Conservation (phyloP, 53 echinoderm and acorn worm genomes). For the Paracentrotus lividus region DNA sequence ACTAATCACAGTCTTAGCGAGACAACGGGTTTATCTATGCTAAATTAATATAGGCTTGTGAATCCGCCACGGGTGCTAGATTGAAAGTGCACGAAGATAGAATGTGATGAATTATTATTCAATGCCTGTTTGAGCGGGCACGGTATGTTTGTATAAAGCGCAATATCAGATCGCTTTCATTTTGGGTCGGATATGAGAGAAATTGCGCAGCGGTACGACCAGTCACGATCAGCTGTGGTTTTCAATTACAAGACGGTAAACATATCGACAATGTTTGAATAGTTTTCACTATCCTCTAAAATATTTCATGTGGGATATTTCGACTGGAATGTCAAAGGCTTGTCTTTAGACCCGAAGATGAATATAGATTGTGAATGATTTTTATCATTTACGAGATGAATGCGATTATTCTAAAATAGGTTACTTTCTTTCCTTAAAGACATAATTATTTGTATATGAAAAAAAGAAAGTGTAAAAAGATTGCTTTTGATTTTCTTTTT, state of each 20-base stretch:
- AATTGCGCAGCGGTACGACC: background rate
- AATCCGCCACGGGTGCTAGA: no score
- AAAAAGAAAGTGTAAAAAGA: no score
- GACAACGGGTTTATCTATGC: no score
- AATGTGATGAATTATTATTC: background rate
- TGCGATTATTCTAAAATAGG: no score
- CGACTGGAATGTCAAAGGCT: background rate
- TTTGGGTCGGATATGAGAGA: background rate
- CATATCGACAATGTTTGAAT: slow-evolving; percentile 33
- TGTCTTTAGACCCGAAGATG: background rate
- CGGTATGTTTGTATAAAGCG: background rate
- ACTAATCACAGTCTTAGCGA: no score
- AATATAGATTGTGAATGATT: no score
- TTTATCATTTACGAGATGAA: no score
- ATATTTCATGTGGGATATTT: background rate
- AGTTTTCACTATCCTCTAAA: background rate
- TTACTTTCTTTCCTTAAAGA: no score
- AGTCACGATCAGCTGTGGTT: slow-evolving; percentile 32
- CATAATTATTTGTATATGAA: no score
- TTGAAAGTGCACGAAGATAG: slow-evolving; percentile 12
- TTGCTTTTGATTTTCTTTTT: no score
- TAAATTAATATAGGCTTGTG: no score
- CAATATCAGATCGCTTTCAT: slow-evolving; percentile 13
- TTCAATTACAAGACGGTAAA: slow-evolving; percentile 19
- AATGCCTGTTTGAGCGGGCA: background rate